Base-by-base conservation (phyloP, 1,140 invertebrate species). In the Macrotrachela quadricornifera region DNA sequence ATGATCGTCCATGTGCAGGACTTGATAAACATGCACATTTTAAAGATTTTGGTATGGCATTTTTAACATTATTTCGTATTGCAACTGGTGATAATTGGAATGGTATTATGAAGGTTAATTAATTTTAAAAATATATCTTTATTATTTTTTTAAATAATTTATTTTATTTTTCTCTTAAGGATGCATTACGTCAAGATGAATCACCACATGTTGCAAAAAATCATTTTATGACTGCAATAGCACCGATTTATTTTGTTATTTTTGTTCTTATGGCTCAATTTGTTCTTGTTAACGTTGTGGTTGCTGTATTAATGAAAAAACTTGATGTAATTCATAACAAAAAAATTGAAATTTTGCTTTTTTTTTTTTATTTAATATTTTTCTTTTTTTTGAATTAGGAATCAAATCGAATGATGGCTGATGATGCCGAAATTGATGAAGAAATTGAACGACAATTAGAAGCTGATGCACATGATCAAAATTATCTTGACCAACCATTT, bases 81-180 rank as follows among this genome's bases (percentile, higher is more conserved):
- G 94, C 94, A 15, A 99, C 90, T 42, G 92, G 94, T 42, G 94
- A 99, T 68, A 99, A 99, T 72, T 99, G 94, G 94, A 99, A 99
- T 71, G 94, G 94, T 21, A 97, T 99, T 63, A 97, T 99, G 92
- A 99, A 97, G 68, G 78, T 77, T 60, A 56, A 44, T 46, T n/a
- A n/a, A n/a, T n/a, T n/a, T n/a, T n/a, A n/a, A n/a, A n/a, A n/a
- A n/a, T n/a, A n/a, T 13, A 42, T 14, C 41, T 36, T 4, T 30
- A 8, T 4, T 8, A 4, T 30, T 30, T 2, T 30, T 44, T 14
- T n/a, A 44, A 36, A 43, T 1, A 44, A 44, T 14, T 51, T 43
- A 16, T 9, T 38, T 14, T 14, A 9, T 18, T 9, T 12, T 44
- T 36, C 46, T 36, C 40, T 51, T 15, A 4, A 30, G 21, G 21